Percentiles rank a stretch among this genome's conserved stretches.
Evolutionary conservation across 2,113 vertebrate genomes (phyloP).

Genomic region (Podilymbus podiceps): DNA sequence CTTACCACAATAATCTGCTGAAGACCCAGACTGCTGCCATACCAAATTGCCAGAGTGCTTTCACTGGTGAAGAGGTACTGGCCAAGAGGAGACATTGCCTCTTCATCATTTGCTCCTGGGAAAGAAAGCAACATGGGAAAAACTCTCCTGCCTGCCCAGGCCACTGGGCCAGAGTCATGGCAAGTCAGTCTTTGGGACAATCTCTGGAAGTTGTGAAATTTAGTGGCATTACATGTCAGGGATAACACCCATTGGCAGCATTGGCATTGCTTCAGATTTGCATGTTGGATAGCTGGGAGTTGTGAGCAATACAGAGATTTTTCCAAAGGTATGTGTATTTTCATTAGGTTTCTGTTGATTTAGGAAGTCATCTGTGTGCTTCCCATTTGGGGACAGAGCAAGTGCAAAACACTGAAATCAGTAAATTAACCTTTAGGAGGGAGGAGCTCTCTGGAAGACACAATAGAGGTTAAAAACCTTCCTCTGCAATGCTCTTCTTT

Average conservation of each 20-base stretch:
- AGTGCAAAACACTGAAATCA: background rate
- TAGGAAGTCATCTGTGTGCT: background rate
- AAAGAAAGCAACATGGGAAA: background rate
- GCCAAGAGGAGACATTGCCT: background rate
- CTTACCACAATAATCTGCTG: background rate
- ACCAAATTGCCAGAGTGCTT: background rate
- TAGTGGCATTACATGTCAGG: background rate
- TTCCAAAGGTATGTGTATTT: slow-evolving; percentile 10
- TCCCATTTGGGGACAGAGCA: background rate
- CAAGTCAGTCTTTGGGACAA: background rate
- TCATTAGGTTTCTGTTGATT: background rate
- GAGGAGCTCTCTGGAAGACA: background rate
- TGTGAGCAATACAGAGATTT: background rate
- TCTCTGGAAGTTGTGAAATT: background rate
- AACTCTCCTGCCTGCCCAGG: background rate
- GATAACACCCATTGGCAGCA: background rate
- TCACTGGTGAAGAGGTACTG: background rate
- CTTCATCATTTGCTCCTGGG: background rate
- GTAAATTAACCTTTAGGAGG: background rate
- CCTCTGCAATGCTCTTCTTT: background rate
- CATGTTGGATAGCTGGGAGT: background rate
- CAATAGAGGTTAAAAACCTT: background rate
- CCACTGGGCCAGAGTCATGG: background rate
- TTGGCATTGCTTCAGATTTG: background rate
- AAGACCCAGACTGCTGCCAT: background rate